Percentiles rank a stretch among this genome's conserved stretches.
Evolutionary conservation across 2,888 invertebrate genomes (phyloP).

Genomic region (Yponomeuta evonymella): DNA sequence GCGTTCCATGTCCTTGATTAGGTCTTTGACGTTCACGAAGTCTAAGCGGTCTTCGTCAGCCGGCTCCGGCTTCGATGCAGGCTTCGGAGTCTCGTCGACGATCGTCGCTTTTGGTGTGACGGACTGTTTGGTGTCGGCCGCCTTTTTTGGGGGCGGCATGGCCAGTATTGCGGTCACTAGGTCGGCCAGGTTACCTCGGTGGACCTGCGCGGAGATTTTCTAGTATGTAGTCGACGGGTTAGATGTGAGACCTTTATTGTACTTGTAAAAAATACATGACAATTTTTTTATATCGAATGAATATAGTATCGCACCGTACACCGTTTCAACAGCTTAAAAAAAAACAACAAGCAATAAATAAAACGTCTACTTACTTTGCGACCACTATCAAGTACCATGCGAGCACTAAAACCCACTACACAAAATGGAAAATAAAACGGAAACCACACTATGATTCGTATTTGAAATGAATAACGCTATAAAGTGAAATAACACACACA

Average conservation of each 20-base stretch:
- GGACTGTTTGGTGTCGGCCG: neutral
- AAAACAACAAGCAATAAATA: constrained; percentile 21
- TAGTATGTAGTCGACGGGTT: too few relatives aligned
- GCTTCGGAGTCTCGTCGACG: constrained; percentile 45
- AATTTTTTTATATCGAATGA: too few relatives aligned
- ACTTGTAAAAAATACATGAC: too few relatives aligned
- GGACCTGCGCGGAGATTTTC: constrained; percentile 55
- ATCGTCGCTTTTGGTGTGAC: constrained; percentile 2
- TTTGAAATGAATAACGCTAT: too few relatives aligned
- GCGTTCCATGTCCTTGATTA: constrained; percentile 79
- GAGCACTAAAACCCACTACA: constrained; percentile 24
- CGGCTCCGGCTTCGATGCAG: constrained; percentile 29
- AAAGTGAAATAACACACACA: too few relatives aligned
- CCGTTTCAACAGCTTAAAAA: constrained; percentile 10
- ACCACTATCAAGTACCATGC: constrained; percentile 25
- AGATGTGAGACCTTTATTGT: too few relatives aligned
- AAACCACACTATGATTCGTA: constrained; percentile 17
- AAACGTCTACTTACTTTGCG: constrained; percentile 27
- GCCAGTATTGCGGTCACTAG: constrained; percentile 61
- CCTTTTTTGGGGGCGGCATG: constrained; percentile 60
- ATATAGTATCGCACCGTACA: too few relatives aligned
- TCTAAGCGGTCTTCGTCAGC: constrained; percentile 61
- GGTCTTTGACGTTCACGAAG: constrained; percentile 76
- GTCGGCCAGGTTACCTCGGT: constrained; percentile 74
- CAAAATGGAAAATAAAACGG: constrained; percentile 20